These are phyloP conservation scores for Colistium nudipinnis DNA, from an alignment of 2,113 vertebrate species.

Conservation along the genomic window DNA sequence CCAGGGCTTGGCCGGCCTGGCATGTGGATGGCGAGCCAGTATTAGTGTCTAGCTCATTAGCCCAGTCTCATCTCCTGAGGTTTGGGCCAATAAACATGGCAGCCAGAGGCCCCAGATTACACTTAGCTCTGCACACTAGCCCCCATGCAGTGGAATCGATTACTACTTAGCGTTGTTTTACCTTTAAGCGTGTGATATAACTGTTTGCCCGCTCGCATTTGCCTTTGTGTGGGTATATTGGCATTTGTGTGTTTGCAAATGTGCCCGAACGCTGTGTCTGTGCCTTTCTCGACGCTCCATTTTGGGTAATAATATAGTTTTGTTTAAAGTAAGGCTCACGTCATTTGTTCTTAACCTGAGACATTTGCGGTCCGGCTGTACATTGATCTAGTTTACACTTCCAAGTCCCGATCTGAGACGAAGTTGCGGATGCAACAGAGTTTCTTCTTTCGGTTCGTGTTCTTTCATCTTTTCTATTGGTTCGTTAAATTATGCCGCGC, in stretches of 20 bases:
- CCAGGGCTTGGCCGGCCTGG: slow-evolving; percentile 66
- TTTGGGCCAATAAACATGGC: slow-evolving; percentile 83
- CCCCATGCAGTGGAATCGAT: slow-evolving; percentile 65
- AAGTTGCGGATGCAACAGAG: background rate
- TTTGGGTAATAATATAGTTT: background rate
- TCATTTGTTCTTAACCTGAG: background rate
- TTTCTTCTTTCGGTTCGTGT: slow-evolving; percentile 13
- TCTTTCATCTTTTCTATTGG: slow-evolving; percentile 37
- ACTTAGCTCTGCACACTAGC: slow-evolving; percentile 65
- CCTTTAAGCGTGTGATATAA: slow-evolving; percentile 52
- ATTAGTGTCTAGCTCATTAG: slow-evolving; percentile 91
- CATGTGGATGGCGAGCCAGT: slow-evolving; percentile 74
- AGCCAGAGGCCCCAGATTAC: slow-evolving; percentile 78
- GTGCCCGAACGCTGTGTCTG: background rate
- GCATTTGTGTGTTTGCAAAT: slow-evolving; percentile 31
- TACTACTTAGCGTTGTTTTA: slow-evolving; percentile 58
- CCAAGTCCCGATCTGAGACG: slow-evolving; percentile 9
- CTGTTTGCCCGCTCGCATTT: slow-evolving; percentile 25
- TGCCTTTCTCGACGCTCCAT: background rate
- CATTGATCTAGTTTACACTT: background rate
- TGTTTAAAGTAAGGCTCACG: background rate
- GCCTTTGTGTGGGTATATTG: slow-evolving; percentile 30
- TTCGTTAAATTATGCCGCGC: slow-evolving; percentile 34
- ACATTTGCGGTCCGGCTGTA: background rate
- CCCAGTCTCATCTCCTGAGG: slow-evolving; percentile 82